Base-by-base conservation (phyloP, 2,113 vertebrate genomes). In the Ploceus nigricollis region DNA sequence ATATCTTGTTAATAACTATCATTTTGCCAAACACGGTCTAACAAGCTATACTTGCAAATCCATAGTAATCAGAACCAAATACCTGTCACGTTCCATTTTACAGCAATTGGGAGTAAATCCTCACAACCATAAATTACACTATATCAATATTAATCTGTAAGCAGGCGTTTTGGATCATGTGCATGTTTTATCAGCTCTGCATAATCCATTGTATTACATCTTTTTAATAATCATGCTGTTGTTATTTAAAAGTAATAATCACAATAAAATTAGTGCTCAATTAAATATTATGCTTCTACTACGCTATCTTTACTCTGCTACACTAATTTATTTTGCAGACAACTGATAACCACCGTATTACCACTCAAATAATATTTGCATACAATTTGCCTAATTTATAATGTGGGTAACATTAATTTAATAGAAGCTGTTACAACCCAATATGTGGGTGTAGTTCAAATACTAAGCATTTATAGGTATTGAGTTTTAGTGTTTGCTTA, bases 361-460 rank as follows among this genome's bases (percentile, higher is more conserved):
- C 89, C 90, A 85, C 90, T 96, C 87, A 96, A 97, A 97, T 94
- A 96, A 92, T 96, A 97, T 98, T 97, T 98, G 96, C 97, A 97
- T 98, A 93, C 65, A 84, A 93, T 98, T 98, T 98, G 92, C 97
- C 78, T 98, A 97, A 98, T 97, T 96, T 96, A 96, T 83, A 90
- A 87, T 92, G 87, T 97, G 96, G 87, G 94, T 94, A 97, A 96
- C 88, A 88, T 97, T 97, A 95, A 98, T 97, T 98, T 98, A 97
- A 97, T 82, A 97, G 95, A 95, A 91, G 60, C 95, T 95, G 82
- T 97, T 97, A 94, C 87, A 97, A 93, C 91, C 89, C 79, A 95
- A 92, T 98, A 96, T 86, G 92, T 95, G 90, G 90, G 92, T 96
- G 89, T 96, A 93, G 84, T 96, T 97, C 78, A 96, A 91, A 96